These are phyloP conservation scores for Campylomormyrus tamandua DNA, from an alignment of 2,113 vertebrate species.

Conservation along the genomic window DNA sequence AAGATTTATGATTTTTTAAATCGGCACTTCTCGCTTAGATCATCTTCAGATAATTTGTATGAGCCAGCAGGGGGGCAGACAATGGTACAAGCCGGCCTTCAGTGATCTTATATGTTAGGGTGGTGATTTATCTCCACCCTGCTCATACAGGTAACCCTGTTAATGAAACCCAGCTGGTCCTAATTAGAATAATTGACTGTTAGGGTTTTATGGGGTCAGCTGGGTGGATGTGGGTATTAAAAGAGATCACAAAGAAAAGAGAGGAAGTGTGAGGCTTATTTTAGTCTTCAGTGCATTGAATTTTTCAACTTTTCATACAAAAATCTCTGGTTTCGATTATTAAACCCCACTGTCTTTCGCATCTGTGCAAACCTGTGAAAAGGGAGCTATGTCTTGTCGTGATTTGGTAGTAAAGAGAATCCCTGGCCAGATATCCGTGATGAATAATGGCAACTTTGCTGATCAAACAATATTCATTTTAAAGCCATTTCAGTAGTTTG, in stretches of 20 bases:
- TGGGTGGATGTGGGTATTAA: not conserved
- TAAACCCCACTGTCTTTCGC: not conserved
- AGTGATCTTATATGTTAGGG: not conserved
- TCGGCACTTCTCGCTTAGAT: constrained; percentile 54
- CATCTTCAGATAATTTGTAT: not conserved
- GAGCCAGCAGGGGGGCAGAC: not conserved
- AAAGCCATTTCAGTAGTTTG: not conserved
- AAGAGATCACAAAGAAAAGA: not conserved
- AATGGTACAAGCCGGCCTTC: not conserved
- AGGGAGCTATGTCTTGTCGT: not conserved
- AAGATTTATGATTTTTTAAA: constrained; percentile 68
- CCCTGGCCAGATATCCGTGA: not conserved
- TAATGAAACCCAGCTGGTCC: constrained; percentile 1
- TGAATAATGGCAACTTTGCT: not conserved
- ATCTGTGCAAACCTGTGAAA: not conserved
- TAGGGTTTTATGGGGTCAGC: constrained; percentile 3
- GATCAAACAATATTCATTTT: not conserved
- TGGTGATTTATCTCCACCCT: not conserved
- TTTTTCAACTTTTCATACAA: not conserved
- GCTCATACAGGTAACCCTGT: not conserved
- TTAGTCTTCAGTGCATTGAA: not conserved
- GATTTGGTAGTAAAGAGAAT: not conserved
- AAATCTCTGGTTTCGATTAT: not conserved
- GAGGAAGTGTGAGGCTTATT: not conserved
- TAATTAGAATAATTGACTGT: constrained; percentile 5